These are phyloP conservation scores for Thermophis baileyi DNA, from an alignment of 2,113 vertebrate species.

Conservation along the genomic window DNA sequence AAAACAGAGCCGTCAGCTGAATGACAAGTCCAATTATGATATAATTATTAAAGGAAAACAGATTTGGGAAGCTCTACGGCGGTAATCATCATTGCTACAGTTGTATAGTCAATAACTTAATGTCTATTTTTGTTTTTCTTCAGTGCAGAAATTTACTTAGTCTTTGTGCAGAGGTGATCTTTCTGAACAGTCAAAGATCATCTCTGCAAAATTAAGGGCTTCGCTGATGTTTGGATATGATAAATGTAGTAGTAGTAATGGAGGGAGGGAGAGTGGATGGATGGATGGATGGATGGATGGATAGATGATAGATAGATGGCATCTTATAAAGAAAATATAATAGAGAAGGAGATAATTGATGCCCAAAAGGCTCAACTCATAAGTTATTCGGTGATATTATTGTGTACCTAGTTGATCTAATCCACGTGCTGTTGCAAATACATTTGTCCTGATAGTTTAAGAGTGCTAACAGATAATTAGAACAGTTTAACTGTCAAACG, in stretches of 20 bases:
- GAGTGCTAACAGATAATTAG: background rate
- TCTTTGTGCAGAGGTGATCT: background rate
- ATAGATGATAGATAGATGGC: background rate
- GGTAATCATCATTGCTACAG: conserved; percentile 57
- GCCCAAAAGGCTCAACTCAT: background rate
- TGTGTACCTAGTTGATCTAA: background rate
- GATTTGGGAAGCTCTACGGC: conserved; percentile 85
- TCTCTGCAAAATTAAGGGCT: background rate
- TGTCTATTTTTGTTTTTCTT: background rate
- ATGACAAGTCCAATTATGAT: conserved; percentile 85
- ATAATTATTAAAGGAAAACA: conserved; percentile 81
- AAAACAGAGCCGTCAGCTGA: conserved; percentile 77
- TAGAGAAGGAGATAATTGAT: background rate
- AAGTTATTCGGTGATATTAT: background rate
- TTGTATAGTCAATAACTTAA: background rate
- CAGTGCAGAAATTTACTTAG: background rate
- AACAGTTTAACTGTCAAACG: background rate
- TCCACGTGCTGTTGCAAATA: background rate
- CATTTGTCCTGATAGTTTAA: background rate
- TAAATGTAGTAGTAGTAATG: background rate
- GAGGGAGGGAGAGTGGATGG: background rate
- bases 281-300: background rate
- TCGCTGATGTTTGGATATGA: background rate
- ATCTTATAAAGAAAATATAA: background rate
- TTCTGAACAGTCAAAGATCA: background rate